These are phyloP conservation scores for silkworm (Bombyx mori) DNA, from an alignment of 1,140 invertebrate species.

Conservation along the genomic window DNA sequence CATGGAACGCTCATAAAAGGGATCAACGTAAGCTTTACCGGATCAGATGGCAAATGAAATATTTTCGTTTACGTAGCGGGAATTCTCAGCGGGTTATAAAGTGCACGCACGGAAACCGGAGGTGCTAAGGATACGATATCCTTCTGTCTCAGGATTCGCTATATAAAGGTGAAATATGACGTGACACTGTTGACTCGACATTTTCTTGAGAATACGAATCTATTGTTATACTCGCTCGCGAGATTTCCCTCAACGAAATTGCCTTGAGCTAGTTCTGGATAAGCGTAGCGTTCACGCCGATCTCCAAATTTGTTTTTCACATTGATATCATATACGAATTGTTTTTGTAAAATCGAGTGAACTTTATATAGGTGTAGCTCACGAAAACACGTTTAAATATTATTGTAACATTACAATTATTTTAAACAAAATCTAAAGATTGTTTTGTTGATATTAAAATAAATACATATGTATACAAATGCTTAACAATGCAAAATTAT, in stretches of 20 bases:
- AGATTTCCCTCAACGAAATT: no score
- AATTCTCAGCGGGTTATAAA: constrained; percentile 22
- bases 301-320: no score
- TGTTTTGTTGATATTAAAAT: not conserved
- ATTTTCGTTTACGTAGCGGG: constrained; percentile 37
- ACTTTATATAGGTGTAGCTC: no score
- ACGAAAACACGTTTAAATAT: not conserved
- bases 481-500: no score
- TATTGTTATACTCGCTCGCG: no score
- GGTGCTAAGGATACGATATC: constrained; percentile 33
- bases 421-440: not conserved
- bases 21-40: constrained; percentile 39
- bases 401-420: not conserved
- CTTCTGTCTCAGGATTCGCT: constrained; percentile 30
- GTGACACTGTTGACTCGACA: not conserved
- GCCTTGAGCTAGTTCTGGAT: no score
- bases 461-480: no score
- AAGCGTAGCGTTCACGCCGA: no score
- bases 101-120: constrained; percentile 10
- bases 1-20: constrained; percentile 41
- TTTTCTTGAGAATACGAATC: no score
- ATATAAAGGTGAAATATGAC: constrained; percentile 2
- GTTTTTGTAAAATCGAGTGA: no score
- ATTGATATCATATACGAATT: no score
- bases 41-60: constrained; percentile 49